Base-by-base conservation (phyloP, 2,113 vertebrate genomes). In the Phyllopteryx taeniolatus region DNA sequence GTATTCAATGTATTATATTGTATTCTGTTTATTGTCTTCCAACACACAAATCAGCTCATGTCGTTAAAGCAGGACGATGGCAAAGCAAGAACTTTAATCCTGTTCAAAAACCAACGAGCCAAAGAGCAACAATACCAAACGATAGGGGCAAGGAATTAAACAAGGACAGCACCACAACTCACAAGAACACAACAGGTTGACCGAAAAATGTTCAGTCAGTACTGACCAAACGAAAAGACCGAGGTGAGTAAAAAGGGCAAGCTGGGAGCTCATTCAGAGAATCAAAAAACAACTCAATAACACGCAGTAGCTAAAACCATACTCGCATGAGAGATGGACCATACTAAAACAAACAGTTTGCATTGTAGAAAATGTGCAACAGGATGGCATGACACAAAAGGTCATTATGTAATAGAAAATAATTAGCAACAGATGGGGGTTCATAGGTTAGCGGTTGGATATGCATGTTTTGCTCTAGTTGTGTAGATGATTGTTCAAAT, bases 401-500 rank as follows among this genome's bases (percentile, higher is more conserved):
- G 67, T 73, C 60, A 76, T 70, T 53, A 85, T 68, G 70, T 67
- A 76, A 78, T 67, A 62, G 20, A 44, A 43, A 64, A 84, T 74
- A 89, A 59, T 31, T 59, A 13, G 22, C 56, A 59, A 80, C 83
- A 89, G 78, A 89, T 89, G 76, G 84, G 70, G 77, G 70, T 66
- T 57, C 53, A 71, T 31, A 20, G 59, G 77, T 69, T 75, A 73
- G 70, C 80, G 80, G 80, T 75, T 75, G 82, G 80, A 72, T 86
- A 68, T 77, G 17, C 80, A 89, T 85, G 86, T 89, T 90, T 88
- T 89, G 79, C 83, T 87, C 82, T 80, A 84, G 81, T 81, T 76
- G 79, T 85, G 84, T 77, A 81, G 80, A 89, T 89, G 85, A 90
- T 80, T 83, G 80, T 88, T 89, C 85, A 70, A 81, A 75, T 83